Evolutionary conservation across 2,113 vertebrate genomes (phyloP).

Genomic region (Hyla sarda): DNA sequence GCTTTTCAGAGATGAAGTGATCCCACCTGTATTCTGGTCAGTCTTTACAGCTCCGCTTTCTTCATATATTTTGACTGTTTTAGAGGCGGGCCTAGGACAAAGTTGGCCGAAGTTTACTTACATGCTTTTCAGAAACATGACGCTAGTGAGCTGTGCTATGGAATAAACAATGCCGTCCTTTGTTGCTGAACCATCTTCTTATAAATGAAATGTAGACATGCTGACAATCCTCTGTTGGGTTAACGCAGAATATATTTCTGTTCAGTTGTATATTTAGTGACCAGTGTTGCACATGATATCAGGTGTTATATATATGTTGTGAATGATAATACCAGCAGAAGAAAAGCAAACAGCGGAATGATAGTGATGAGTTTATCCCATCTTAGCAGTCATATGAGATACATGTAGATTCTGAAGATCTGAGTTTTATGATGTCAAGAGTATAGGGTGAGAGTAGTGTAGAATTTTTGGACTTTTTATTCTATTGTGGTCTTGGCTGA

Average conservation of each 20-base stretch:
- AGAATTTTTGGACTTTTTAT: too few species aligned
- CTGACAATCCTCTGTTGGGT: neutral
- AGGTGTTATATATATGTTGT: too few species aligned
- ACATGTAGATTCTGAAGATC: too few species aligned
- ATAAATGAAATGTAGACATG: neutral
- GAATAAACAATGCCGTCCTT: neutral
- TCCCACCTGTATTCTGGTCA: slow-evolving; percentile 67
- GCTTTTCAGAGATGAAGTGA: slow-evolving; percentile 67
- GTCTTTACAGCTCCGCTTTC: slow-evolving; percentile 48
- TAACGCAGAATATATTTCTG: neutral
- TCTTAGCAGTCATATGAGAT: too few species aligned
- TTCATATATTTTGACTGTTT: slow-evolving; percentile 9
- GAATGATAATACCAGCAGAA: too few species aligned
- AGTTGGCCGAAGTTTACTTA: too few species aligned
- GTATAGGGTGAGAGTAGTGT: too few species aligned
- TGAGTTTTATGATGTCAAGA: too few species aligned
- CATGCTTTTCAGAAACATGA: neutral
- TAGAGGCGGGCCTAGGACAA: neutral
- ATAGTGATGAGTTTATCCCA: too few species aligned
- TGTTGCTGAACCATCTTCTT: neutral
- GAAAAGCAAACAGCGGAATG: too few species aligned
- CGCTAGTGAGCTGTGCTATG: neutral
- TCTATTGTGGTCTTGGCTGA: too few species aligned
- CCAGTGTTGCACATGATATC: too few species aligned
- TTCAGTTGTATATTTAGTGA: neutral